Evolutionary conservation across 2,888 invertebrate genomes (phyloP), one percentile per base, ranked within the genome.

Genomic region (Helleia helle): DNA sequence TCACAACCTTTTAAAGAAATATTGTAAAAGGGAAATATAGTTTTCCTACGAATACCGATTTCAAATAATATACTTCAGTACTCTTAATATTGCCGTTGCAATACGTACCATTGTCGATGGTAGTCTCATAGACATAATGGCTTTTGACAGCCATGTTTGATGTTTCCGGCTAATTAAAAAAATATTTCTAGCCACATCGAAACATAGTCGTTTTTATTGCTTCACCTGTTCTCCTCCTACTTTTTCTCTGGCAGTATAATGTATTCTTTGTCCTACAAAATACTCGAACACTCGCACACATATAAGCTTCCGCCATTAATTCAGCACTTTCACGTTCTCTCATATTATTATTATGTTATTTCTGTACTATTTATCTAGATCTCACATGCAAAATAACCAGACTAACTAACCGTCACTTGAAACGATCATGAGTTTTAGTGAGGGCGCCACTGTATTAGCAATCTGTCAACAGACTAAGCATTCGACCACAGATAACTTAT

Each of bases 1-100:
- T 52, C 52, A 52, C 51, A 52, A 52, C 51, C 52, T 42, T 43
- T 41, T 43, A 46, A 22, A 22, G 22, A 43, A 27, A 39, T 28
- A 34, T 38, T 37, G 22, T 40, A 18, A 22, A 31, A 31, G 13
- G 29, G 14, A 29, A 15, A n/a, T n/a, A 15, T 5, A 18, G 5
- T 18, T 4, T 5, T 22, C 5, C 22, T 22, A 18, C 34, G 12
- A 34, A 34, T 18, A 34, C 34, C 34, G 12, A 34, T 12, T 34
- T 12, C 17, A 34, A 34, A 34, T 12, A 34, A 34, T 34, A 34
- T 34, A 18, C 17, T 18, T 34, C 12, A 18, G 34, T 22, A 34
- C 12, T 22, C 22, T 22, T 18, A n/a, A 18, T 31, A 18, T 17
- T 31, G 11, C 17, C 4, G 15, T 15, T 11, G 6, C 12, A 18